These are phyloP conservation scores for Drosophila saltans DNA, from an alignment of 1,140 invertebrate genomes.

Conservation along the genomic window DNA sequence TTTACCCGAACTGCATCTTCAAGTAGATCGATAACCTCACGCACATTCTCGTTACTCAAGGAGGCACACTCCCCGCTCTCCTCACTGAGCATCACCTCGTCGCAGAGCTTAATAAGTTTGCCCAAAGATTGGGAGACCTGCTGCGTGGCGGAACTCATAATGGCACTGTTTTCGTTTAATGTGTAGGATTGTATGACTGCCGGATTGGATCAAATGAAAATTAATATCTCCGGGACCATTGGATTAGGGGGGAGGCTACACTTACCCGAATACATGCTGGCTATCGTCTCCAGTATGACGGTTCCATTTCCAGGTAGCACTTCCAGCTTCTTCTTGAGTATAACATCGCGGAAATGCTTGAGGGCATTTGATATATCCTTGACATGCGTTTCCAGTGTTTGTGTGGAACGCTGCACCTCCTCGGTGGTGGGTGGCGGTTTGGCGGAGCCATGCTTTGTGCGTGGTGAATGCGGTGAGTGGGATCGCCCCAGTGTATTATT, in stretches of 20 bases:
- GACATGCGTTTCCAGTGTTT: conserved; percentile 87
- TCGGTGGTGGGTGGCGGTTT: conserved; percentile 84
- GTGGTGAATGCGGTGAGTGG: conserved; percentile 86
- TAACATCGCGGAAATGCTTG: conserved; percentile 94
- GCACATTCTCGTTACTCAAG: conserved; percentile 89
- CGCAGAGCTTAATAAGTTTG: conserved; percentile 93
- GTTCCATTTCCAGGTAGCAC: conserved; percentile 96
- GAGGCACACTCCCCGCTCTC: conserved; percentile 85
- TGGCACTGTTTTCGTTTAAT: conserved; percentile 88
- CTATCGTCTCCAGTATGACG: conserved; percentile 95
- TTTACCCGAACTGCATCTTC: conserved; percentile 90
- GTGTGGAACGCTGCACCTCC: conserved; percentile 85
- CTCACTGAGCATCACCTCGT: conserved; percentile 90
- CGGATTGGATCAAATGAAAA: neutral
- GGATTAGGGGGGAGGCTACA: neutral
- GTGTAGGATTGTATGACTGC: conserved; percentile 86
- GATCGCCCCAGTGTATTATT: conserved; percentile 83
- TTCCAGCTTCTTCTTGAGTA: conserved; percentile 95
- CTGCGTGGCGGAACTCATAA: conserved; percentile 89
- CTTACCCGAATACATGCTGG: conserved; percentile 91
- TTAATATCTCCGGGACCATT: too few relatives aligned
- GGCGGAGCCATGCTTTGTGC: conserved; percentile 83
- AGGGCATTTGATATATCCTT: conserved; percentile 90
- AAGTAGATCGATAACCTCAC: conserved; percentile 90
- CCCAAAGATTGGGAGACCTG: conserved; percentile 94